Base-by-base conservation (phyloP, 2,113 vertebrate species). In the Vulpes ferrilata region DNA sequence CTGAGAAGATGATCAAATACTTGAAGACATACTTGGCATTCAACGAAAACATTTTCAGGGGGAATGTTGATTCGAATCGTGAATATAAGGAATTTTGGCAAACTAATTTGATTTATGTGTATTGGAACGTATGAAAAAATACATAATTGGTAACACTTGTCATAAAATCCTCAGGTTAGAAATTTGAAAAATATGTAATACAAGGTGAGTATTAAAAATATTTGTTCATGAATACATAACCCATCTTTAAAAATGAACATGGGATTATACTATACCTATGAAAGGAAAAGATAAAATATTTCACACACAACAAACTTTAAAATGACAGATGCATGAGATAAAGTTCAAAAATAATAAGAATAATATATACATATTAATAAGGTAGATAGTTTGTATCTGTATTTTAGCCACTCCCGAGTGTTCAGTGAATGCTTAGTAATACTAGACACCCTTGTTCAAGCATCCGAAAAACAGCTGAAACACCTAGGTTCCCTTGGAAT, bases 101-200 rank as follows among this genome's bases (percentile, higher is more conserved):
- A 69, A 35, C 59, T 59, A 23, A 13, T 86, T 64, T 83, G 78
- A 96, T 87, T 81, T 48, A 19, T 71, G 65, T 69, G 13, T 48
- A 69, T 22, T 74, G n/a, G n/a, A 82, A 85, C 59, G 80, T 90
- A 78, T 55, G 23, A 35, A 96, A 93, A 97, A 87, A 60, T 69
- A 43, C 11, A 11, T 76, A 69, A 96, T 88, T 96, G 38, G 48
- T 71, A 96, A 96, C 23, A 67, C 11, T 53, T 91, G 71, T 88
- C 27, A 43, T 64, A 88, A 83, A 95, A 25, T 67, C 27, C 69
- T 90, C 62, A 93, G 84, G 59, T 93, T 53, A 81, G 43, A 94
- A 55, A 15, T 13, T 35, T 65, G 30, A 22, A 88, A 92, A 81
- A 3, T 35, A 20, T 10, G 30, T 92, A 67, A 57, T 20, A 53